A percentile compares a stretch with the other conserved stretches of the same genome.
phyloP scores from a whole-genome alignment of 1,140 invertebrate genomes.

The Palaemon carinicauda region DNA sequence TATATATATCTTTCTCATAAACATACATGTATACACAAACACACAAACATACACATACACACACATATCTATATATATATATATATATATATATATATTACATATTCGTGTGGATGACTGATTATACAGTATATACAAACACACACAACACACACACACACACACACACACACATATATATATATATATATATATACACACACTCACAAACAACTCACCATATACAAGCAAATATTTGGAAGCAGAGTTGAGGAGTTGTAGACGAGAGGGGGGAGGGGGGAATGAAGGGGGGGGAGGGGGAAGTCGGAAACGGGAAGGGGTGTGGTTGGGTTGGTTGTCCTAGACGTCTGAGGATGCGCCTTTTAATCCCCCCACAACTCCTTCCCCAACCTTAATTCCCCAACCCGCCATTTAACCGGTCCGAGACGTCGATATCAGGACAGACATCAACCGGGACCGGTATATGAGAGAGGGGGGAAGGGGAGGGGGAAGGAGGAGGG shows the following conservation, averaged over 20 bases:
- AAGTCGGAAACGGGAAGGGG: neutral
- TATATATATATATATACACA: too few relatives aligned
- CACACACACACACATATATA: too few relatives aligned
- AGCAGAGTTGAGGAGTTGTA: neutral
- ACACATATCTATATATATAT: too few relatives aligned
- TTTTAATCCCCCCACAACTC: neutral
- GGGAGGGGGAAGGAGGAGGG: neutral
- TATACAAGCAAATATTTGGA: neutral
- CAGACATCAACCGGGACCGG: neutral
- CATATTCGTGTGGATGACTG: too few relatives aligned
- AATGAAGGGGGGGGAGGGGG: neutral
- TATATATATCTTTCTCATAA: too few relatives aligned
- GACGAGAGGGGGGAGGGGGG: neutral
- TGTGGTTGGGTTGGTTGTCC: neutral
- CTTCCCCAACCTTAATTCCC: too few relatives aligned
- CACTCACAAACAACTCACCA: neutral
- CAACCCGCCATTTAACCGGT: too few relatives aligned
- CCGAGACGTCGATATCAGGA: neutral
- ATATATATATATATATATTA: too few relatives aligned
- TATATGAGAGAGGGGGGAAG: neutral
- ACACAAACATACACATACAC: too few relatives aligned
- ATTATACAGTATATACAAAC: too few relatives aligned
- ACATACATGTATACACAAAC: too few relatives aligned
- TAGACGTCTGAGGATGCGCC: neutral
- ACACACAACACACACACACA: too few relatives aligned